Evolutionary conservation across 2,113 vertebrate genomes (phyloP).

Genomic region (Corythoichthys intestinalis): DNA sequence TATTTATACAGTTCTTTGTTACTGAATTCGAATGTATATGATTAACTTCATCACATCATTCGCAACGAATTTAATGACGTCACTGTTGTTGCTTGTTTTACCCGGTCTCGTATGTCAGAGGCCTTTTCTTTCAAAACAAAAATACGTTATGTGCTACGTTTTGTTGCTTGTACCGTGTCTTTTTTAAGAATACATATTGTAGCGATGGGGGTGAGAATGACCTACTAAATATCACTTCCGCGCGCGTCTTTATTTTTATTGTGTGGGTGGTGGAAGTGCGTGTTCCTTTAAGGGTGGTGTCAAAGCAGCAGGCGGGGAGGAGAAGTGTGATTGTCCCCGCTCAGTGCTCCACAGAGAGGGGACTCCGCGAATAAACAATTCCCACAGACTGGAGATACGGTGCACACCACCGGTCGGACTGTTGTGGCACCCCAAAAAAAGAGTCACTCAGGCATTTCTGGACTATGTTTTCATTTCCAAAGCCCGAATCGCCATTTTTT

Average conservation of each 20-base stretch:
- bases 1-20: too few relatives aligned
- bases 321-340: conserved; percentile 63
- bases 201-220: neutral
- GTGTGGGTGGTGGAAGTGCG: conserved; percentile 15
- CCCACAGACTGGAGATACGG: conserved; percentile 49
- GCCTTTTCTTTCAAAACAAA: neutral
- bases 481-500: conserved; percentile 34
- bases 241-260: neutral
- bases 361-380: conserved; percentile 75
- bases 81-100: neutral
- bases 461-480: conserved; percentile 30
- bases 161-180: neutral
- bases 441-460: conserved; percentile 29
- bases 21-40: too few relatives aligned
- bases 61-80: neutral
- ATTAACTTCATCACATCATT: neutral
- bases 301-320: conserved; percentile 53
- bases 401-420: conserved; percentile 30
- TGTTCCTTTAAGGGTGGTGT: conserved; percentile 77
- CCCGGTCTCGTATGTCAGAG: neutral
- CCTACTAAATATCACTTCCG: neutral
- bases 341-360: conserved; percentile 65
- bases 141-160: neutral
- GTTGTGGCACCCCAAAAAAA: conserved; percentile 2
- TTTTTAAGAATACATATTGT: neutral